A percentile compares a stretch with the other conserved stretches of the same genome.
phyloP scores from a whole-genome alignment of 1,140 invertebrate species.

The Cydia pomonella region DNA sequence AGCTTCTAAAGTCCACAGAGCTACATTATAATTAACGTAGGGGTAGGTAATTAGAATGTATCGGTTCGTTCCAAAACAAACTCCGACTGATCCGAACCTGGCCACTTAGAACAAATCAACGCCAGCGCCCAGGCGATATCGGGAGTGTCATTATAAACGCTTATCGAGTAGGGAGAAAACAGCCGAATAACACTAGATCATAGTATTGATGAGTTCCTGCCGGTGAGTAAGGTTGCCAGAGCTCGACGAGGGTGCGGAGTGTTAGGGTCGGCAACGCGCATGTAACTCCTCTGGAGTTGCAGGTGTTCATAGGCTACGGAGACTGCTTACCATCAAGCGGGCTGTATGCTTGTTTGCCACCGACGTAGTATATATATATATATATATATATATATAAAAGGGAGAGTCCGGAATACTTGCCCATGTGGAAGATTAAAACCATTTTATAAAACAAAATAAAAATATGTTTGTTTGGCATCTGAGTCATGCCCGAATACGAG shows the following conservation, averaged over 20 bases:
- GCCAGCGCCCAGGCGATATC: neutral
- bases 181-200: no score
- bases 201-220: no score
- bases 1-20: neutral
- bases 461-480: neutral
- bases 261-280: no score
- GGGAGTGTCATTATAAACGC: neutral
- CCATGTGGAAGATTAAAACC: neutral
- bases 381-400: no score
- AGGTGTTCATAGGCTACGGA: no score
- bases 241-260: no score
- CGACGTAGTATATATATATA: no score
- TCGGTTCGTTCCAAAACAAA: slow-evolving; percentile 14
- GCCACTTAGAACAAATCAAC: slow-evolving; percentile 5
- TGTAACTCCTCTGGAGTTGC: no score
- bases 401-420: neutral
- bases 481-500: no score
- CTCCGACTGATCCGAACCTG: neutral
- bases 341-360: no score
- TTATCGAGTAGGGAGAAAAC: neutral
- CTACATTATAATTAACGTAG: neutral
- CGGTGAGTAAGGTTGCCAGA: no score
- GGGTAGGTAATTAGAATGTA: neutral
- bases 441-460: neutral
- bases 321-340: no score